Evolutionary conservation across 2,888 invertebrate species (phyloP).

Genomic region (Ochlodes sylvanus): DNA sequence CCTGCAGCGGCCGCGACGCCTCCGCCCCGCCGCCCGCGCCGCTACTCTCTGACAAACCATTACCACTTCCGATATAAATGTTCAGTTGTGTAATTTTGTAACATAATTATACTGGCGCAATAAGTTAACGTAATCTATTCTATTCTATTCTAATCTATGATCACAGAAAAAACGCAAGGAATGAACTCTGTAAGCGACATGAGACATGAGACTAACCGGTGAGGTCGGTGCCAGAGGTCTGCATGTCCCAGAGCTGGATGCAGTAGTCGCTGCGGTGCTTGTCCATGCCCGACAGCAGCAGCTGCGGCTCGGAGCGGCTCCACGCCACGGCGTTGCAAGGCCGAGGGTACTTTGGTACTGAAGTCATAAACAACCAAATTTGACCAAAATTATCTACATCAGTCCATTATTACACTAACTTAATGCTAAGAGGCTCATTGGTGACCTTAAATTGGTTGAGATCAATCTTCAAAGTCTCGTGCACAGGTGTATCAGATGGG

Average conservation of each 20-base stretch:
- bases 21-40: conserved; percentile 67
- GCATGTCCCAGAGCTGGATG: conserved; percentile 95
- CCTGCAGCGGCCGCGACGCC: conserved; percentile 86
- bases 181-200: no score
- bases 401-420: no score
- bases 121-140: no score
- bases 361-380: background rate
- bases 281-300: conserved; percentile 94
- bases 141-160: no score
- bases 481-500: no score
- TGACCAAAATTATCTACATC: no score
- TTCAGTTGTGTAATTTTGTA: conserved; percentile 32
- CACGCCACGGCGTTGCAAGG: conserved; percentile 95
- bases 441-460: no score
- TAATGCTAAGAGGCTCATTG: no score
- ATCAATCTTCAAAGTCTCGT: no score
- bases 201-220: conserved; percentile 11
- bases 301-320: conserved; percentile 92
- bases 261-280: conserved; percentile 95
- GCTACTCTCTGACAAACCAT: background rate
- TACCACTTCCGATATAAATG: background rate
- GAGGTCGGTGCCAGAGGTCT: conserved; percentile 65
- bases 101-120: no score
- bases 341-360: conserved; percentile 93
- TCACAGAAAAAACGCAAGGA: no score